phyloP scores from a whole-genome alignment of 1,140 invertebrate species.

The Meloidogyne chitwoodi region DNA sequence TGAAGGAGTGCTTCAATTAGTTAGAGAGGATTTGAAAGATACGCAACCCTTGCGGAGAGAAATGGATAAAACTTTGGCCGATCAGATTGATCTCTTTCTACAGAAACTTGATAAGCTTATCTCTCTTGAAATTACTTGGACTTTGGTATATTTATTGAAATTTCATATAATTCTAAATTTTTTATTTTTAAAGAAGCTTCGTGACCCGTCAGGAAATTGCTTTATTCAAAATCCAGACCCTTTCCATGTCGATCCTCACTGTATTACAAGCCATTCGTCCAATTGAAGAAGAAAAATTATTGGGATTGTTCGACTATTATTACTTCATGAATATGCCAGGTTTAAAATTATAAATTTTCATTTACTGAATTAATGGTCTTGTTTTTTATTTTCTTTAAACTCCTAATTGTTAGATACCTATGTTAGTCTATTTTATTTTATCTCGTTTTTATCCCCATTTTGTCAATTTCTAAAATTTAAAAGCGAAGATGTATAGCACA shows the following conservation, averaged over 20 bases:
- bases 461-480: no score
- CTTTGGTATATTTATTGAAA: constrained; percentile 64
- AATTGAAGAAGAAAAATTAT: constrained; percentile 72
- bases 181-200: constrained; percentile 68
- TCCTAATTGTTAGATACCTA: no score
- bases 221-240: constrained; percentile 81
- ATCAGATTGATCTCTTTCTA: constrained; percentile 76
- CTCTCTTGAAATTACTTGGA: constrained; percentile 69
- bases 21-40: constrained; percentile 72
- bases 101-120: constrained; percentile 70
- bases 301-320: constrained; percentile 76
- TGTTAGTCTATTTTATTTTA: neutral
- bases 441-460: no score
- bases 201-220: constrained; percentile 89
- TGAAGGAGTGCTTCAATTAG: constrained; percentile 80
- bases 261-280: constrained; percentile 71
- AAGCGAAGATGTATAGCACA: no score
- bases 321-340: no score
- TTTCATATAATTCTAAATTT: neutral
- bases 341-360: no score
- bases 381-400: no score
- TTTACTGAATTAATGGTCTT: no score
- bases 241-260: constrained; percentile 69
- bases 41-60: constrained; percentile 71
- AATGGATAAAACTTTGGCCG: constrained; percentile 72